phyloP scores from a whole-genome alignment of 2,888 invertebrate genomes.

The Ophonus ardosiacus region DNA sequence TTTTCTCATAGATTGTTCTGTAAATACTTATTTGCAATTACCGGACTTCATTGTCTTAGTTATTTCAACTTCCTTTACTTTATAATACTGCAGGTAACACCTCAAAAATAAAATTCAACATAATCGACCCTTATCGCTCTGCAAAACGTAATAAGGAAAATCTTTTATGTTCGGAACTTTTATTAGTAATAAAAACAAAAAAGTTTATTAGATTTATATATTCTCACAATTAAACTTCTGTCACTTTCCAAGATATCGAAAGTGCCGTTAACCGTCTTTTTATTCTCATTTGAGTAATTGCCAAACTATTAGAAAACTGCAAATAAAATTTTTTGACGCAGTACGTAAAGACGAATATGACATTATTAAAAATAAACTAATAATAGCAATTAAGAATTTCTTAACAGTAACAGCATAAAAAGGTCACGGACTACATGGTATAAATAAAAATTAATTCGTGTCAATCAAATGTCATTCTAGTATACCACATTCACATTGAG shows the following conservation, averaged over 20 bases:
- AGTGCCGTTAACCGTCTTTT: not conserved
- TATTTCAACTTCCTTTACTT: not conserved
- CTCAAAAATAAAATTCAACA: too few species aligned
- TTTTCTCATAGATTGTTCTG: not conserved
- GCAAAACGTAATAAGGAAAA: not conserved
- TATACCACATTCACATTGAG: constrained; percentile 5
- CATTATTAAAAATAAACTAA: not conserved
- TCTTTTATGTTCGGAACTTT: not conserved
- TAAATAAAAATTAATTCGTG: constrained; percentile 24
- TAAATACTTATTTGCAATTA: constrained; percentile 44
- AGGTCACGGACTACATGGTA: constrained; percentile 13
- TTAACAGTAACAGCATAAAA: constrained; percentile 18
- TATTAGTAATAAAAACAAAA: not conserved
- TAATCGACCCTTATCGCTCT: not conserved
- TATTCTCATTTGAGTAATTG: not conserved
- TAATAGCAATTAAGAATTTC: constrained; percentile 28
- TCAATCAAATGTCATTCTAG: constrained; percentile 24
- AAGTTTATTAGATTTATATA: not conserved
- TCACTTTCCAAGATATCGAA: not conserved
- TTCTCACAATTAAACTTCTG: not conserved
- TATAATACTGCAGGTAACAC: too few species aligned
- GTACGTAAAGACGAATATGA: not conserved
- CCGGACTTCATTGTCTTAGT: not conserved
- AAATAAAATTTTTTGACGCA: not conserved
- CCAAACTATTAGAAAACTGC: not conserved